Base-by-base conservation (phyloP, 2,113 vertebrate species). In the Lepus europaeus region DNA sequence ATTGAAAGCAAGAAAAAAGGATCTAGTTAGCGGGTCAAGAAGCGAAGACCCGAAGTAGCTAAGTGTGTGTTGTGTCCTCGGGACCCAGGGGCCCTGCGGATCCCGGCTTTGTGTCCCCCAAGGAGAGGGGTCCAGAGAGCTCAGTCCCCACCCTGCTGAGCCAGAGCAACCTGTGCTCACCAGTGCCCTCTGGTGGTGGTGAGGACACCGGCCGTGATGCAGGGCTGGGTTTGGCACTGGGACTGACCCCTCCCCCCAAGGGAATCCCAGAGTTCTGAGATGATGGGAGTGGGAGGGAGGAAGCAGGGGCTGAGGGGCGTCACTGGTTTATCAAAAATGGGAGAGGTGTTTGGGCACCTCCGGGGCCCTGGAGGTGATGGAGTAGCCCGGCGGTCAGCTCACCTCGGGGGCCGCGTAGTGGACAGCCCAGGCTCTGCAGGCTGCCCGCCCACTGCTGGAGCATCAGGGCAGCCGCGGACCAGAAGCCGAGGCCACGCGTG, bases 121-220 rank as follows among this genome's bases (percentile, higher is more conserved):
- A 5, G 25, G 1, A 36, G n/a, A 51, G 31, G 20, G 31, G 13
- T 45, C 6, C 45, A 7, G 45, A 45, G 45, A 45, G 45, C 45
- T 7, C 45, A 6, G 45, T 7, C 45, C 45, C 45, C 45, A 7
- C 6, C 56, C 14, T 59, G 14, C 56, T 1, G 19, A 39, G 1
- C 72, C 5, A 3, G 13, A 59, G 17, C 22, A 1, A 6, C 61
- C 45, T 12, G 2, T 19, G 61, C 20, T 63, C 93, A 22, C 29
- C 36, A 78, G 89, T 25, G 85, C 22, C 93, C 74, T 59, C 76
- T 77, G 7, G 80, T 73, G 96, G 66, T 61, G 16, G 0, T 2
- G 4, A 69, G 51, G 9, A 12, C 1, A 1, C 23, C 8, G 22
- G 3, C 6, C 19, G 17, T 8, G n/a, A 39, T 0, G 19, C 6